These are phyloP conservation scores for Tamandua tetradactyla DNA, from an alignment of 2,797 vertebrate species.

Conservation along the genomic window DNA sequence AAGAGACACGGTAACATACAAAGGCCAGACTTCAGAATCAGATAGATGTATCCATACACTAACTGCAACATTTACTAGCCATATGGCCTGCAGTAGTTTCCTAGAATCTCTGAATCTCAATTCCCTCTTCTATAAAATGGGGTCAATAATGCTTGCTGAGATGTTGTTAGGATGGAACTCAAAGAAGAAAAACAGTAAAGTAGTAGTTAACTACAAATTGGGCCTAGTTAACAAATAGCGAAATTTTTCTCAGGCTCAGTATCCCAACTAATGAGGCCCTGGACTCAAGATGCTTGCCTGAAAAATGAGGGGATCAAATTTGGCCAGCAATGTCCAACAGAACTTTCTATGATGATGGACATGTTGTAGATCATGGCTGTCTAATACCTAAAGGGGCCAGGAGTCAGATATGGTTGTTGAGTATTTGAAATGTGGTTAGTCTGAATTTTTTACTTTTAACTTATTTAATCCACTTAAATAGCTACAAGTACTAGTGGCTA, in stretches of 20 bases:
- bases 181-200: not conserved
- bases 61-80: not conserved
- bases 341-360: not conserved
- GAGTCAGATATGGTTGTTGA: not conserved
- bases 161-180: not conserved
- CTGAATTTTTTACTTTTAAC: not conserved
- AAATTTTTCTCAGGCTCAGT: not conserved
- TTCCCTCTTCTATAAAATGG: not conserved
- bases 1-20: not conserved
- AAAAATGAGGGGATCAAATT: not conserved
- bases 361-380: not conserved
- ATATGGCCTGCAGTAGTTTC: not conserved
- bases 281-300: not conserved
- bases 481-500: not conserved
- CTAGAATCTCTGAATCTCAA: conserved; percentile 7
- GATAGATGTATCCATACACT: not conserved
- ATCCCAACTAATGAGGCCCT: not conserved
- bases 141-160: not conserved
- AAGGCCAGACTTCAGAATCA: not conserved
- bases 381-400: not conserved
- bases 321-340: not conserved
- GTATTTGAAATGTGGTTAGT: not conserved
- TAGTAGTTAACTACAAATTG: not conserved
- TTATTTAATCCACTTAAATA: conserved; percentile 8
- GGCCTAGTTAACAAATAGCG: not conserved